Conservation (phyloP, 2,797 vertebrate genomes). For the Oceanodroma leucorhoa region DNA sequence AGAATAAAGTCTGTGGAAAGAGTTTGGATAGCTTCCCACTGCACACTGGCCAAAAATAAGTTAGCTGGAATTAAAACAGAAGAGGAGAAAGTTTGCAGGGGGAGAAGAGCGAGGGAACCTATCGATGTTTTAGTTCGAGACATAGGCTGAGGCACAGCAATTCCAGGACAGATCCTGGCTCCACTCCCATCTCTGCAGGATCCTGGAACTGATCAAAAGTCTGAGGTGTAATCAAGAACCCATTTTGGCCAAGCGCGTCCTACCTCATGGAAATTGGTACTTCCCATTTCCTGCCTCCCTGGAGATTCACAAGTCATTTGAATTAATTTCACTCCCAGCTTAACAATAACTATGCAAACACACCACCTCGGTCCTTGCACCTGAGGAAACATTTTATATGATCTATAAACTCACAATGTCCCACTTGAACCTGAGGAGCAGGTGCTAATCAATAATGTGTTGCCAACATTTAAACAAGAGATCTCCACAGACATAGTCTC, state of each 20-base stretch:
- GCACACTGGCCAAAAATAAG: conserved; percentile 48
- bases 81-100: not conserved
- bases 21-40: conserved; percentile 48
- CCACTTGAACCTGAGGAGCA: conserved; percentile 6
- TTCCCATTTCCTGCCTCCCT: conserved; percentile 4
- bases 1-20: conserved; percentile 56
- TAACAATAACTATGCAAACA: not conserved
- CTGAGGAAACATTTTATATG: conserved; percentile 58
- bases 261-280: conserved; percentile 25
- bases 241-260: not conserved
- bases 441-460: conserved; percentile 43
- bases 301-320: conserved; percentile 3
- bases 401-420: conserved; percentile 43
- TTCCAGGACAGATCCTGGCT: not conserved
- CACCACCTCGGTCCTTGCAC: conserved; percentile 10
- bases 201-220: not conserved
- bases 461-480: conserved; percentile 21
- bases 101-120: not conserved
- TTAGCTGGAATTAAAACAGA: conserved; percentile 34
- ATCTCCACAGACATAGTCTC: not conserved
- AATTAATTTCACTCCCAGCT: conserved; percentile 36
- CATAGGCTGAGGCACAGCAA: not conserved
- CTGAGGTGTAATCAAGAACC: not conserved
- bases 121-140: fast-evolving
- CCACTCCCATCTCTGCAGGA: not conserved